Percentiles rank a stretch among this genome's conserved stretches.
phyloP scores from a whole-genome alignment of 2,113 vertebrate species.

The Zosterops lateralis region DNA sequence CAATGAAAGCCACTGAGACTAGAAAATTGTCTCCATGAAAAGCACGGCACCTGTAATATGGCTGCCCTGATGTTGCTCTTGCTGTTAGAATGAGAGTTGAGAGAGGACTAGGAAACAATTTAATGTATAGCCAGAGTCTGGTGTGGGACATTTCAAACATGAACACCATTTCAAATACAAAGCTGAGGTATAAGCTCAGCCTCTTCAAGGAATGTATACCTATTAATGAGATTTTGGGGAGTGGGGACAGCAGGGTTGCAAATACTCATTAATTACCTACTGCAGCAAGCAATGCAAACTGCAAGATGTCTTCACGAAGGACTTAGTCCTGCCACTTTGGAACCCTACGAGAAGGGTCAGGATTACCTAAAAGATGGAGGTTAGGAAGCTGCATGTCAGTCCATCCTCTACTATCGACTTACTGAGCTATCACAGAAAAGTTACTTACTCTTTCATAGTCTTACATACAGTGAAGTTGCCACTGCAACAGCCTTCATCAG shows the following conservation, averaged over 20 bases:
- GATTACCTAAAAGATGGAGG: neutral
- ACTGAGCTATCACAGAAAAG: neutral
- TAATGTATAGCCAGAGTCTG: neutral
- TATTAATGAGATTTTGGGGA: neutral
- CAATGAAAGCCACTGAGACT: neutral
- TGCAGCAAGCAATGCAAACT: neutral
- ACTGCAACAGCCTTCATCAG: neutral
- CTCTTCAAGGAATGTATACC: neutral
- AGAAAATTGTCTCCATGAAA: neutral
- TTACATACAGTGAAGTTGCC: neutral
- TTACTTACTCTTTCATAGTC: neutral
- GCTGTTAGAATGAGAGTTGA: neutral
- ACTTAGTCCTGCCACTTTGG: neutral
- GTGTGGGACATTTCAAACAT: neutral
- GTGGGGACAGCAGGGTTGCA: fast-evolving
- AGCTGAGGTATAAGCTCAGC: neutral
- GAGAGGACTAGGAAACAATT: neutral
- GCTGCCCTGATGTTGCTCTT: neutral
- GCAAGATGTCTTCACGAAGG: neutral
- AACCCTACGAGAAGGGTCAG: neutral
- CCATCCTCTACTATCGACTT: neutral
- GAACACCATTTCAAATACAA: neutral
- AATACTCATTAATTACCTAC: neutral
- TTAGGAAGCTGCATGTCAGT: neutral
- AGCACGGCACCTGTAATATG: neutral